A percentile compares a stretch with the other conserved stretches of the same genome.
Evolutionary conservation across 2,888 invertebrate species (phyloP).

Genomic region (Epirrita christyi): DNA sequence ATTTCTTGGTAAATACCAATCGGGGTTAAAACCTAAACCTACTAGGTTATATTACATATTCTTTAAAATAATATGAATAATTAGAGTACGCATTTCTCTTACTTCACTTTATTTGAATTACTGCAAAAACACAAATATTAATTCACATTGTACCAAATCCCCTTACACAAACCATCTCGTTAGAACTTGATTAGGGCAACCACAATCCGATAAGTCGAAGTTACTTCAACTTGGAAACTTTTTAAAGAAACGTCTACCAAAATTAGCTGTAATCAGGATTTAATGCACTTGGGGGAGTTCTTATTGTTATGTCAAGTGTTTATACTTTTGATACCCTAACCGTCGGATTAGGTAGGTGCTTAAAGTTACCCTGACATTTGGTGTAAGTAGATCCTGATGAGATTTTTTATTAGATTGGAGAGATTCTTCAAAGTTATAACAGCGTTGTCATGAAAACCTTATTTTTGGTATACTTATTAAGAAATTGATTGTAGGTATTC

Average conservation of each 20-base stretch:
- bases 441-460: not conserved
- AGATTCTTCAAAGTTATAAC: conserved; percentile 19
- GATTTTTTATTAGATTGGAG: conserved; percentile 21
- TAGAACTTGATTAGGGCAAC: conserved; percentile 67
- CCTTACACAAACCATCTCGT: conserved; percentile 54
- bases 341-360: conserved; percentile 11
- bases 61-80: no score
- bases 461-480: no score
- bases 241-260: conserved; percentile 49
- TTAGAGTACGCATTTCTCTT: no score
- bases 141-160: conserved; percentile 20
- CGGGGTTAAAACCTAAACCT: no score
- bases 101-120: no score
- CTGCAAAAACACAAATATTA: not conserved
- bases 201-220: conserved; percentile 58
- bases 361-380: conserved; percentile 19
- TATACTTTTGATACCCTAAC: conserved; percentile 23
- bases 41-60: no score
- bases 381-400: conserved; percentile 19
- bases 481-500: no score
- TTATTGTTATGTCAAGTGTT: conserved; percentile 29
- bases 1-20: no score
- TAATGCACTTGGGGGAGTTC: conserved; percentile 30
- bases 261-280: conserved; percentile 38
- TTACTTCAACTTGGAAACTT: conserved; percentile 51